phyloP scores from a whole-genome alignment of 2,113 vertebrate genomes.

The Melanocharis versteri region DNA sequence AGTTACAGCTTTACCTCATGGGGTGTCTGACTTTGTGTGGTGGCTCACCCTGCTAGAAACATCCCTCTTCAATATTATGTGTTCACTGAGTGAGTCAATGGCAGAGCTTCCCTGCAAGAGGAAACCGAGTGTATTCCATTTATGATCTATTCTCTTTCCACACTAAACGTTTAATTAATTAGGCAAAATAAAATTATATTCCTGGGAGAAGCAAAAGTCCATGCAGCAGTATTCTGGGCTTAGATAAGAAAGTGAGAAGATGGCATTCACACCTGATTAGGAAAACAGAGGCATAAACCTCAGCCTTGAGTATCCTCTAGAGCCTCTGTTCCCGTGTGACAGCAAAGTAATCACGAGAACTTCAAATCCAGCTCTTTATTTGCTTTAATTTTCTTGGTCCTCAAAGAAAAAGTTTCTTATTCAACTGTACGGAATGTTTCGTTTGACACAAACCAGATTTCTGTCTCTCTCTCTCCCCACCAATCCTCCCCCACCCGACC shows the following conservation, averaged over 20 bases:
- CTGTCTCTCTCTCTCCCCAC: neutral
- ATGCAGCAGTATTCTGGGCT: neutral
- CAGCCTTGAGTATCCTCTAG: neutral
- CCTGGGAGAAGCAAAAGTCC: neutral
- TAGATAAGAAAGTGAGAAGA: neutral
- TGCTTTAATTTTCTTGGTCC: neutral
- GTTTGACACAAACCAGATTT: neutral
- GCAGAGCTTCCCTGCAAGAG: neutral
- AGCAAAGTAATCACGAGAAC: neutral
- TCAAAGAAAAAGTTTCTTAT: neutral
- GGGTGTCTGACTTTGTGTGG: neutral
- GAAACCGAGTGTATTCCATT: neutral
- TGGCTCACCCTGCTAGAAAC: neutral
- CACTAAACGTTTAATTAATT: neutral
- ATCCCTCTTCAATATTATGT: neutral
- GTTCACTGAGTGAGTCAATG: neutral
- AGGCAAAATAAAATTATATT: neutral
- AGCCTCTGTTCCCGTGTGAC: neutral
- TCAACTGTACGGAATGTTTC: neutral
- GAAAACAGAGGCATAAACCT: neutral
- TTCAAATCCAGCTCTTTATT: neutral
- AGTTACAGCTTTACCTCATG: neutral
- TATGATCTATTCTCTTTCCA: neutral
- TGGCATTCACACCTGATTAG: neutral
- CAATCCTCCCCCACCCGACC: accelerated